phyloP scores from a whole-genome alignment of 2,797 vertebrate species.

The Pelochelys cantorii region DNA sequence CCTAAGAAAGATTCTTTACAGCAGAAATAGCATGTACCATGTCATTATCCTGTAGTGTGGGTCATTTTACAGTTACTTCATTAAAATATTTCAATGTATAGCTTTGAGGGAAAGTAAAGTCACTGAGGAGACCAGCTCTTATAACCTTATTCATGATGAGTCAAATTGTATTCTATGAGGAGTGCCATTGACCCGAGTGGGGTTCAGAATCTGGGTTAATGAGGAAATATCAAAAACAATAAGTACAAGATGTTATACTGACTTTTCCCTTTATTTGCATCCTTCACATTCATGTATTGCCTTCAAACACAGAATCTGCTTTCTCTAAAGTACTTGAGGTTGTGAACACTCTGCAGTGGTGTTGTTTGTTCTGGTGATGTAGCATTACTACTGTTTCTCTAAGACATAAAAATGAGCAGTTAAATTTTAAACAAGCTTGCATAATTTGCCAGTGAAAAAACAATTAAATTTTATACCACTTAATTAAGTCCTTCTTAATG shows the following conservation, averaged over 20 bases:
- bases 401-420: background rate
- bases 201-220: background rate
- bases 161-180: background rate
- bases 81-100: background rate
- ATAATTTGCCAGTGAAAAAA: conserved; percentile 28
- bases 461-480: conserved; percentile 47
- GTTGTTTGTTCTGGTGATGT: background rate
- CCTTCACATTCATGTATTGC: background rate
- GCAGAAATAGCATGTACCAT: background rate
- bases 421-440: conserved; percentile 5
- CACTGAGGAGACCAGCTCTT: background rate
- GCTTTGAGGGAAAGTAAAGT: background rate
- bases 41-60: background rate
- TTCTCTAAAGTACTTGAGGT: background rate
- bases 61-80: background rate
- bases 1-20: background rate
- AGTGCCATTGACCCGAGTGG: background rate
- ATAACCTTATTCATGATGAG: background rate
- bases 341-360: accelerated
- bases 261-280: conserved; percentile 1
- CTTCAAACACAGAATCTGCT: background rate
- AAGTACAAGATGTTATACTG: background rate
- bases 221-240: background rate
- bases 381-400: background rate
- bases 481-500: conserved; percentile 70